These are phyloP conservation scores for Xanthia togata DNA, from an alignment of 2,888 invertebrate species.

Conservation along the genomic window DNA sequence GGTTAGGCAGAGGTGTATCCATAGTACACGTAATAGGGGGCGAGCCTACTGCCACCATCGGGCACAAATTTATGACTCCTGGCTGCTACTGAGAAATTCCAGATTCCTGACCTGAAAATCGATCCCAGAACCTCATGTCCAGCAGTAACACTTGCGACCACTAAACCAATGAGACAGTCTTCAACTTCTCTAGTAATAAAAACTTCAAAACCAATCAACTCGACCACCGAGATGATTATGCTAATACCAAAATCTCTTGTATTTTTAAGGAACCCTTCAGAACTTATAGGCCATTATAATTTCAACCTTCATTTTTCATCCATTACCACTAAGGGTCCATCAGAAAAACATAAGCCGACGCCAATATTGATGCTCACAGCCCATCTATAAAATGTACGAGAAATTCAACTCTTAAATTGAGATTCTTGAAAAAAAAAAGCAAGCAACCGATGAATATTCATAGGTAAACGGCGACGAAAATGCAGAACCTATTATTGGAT, in stretches of 20 bases:
- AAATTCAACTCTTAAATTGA: constrained; percentile 68
- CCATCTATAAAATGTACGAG: constrained; percentile 60
- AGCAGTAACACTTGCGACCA: too few species aligned
- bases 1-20: too few species aligned
- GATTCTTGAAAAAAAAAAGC: constrained; percentile 64
- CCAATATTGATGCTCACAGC: constrained; percentile 60
- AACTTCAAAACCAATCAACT: constrained; percentile 37
- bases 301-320: constrained; percentile 43
- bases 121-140: too few species aligned
- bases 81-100: too few species aligned
- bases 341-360: constrained; percentile 57
- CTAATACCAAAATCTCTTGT: constrained; percentile 28
- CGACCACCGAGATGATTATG: constrained; percentile 28
- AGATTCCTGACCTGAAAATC: too few species aligned
- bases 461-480: constrained; percentile 63
- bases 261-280: constrained; percentile 31
- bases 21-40: too few species aligned
- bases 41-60: too few species aligned
- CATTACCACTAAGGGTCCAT: constrained; percentile 55
- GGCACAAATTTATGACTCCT: too few species aligned
- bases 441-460: constrained; percentile 71
- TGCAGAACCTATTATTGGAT: constrained; percentile 72
- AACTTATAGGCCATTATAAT: constrained; percentile 38
- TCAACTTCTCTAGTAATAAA: constrained; percentile 8
- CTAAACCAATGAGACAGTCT: too few species aligned